Evolutionary conservation across 2,797 vertebrate genomes (phyloP).

Genomic region (Phalloptychus januarius): DNA sequence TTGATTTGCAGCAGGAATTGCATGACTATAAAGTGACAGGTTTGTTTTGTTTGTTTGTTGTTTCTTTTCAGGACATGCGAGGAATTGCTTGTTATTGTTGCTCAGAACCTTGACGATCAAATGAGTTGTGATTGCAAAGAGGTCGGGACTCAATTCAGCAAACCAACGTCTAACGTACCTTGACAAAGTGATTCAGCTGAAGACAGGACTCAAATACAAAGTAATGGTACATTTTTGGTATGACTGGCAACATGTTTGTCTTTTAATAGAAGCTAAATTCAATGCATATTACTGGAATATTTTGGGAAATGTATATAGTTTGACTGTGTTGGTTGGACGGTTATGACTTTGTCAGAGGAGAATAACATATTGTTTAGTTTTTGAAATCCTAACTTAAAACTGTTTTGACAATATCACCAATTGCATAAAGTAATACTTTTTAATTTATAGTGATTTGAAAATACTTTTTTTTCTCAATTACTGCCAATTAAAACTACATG

Average conservation of each 20-base stretch:
- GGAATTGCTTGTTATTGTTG: constrained; percentile 2
- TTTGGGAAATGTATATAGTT: background rate
- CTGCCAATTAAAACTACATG: background rate
- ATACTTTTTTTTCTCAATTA: background rate
- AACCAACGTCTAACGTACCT: constrained; percentile 1
- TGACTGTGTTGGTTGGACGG: no score
- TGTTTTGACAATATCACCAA: background rate
- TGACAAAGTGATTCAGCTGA: background rate
- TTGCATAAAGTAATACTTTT: background rate
- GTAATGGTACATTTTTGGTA: background rate
- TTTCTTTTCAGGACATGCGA: background rate
- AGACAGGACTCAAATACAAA: background rate
- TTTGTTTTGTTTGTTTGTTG: background rate
- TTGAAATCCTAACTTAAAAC: background rate
- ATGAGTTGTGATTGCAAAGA: constrained; percentile 3
- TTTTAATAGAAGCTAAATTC: background rate
- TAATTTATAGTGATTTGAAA: no score
- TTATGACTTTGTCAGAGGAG: no score
- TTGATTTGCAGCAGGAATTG: background rate
- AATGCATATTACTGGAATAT: background rate
- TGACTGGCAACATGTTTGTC: no score
- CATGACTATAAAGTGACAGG: background rate
- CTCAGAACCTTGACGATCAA: constrained; percentile 6
- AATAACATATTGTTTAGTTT: background rate
- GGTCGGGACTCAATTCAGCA: constrained; percentile 1